Evolutionary conservation across 1,140 invertebrate genomes (phyloP).

Genomic region (Paraescarpia echinospica): DNA sequence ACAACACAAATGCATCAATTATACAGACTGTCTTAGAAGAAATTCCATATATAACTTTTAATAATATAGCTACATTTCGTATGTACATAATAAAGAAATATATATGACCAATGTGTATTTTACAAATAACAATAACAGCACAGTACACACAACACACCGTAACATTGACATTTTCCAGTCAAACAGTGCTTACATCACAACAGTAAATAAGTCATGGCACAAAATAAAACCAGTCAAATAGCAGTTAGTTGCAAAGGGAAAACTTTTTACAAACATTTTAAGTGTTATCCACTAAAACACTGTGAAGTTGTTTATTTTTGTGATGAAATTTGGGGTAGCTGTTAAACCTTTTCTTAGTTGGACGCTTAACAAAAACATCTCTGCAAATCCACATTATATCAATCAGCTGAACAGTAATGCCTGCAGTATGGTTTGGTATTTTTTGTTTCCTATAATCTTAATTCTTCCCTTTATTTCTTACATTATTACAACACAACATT

Average conservation of each 20-base stretch:
- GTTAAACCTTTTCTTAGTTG: too few species aligned
- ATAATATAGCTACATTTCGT: background rate
- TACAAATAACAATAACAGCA: background rate
- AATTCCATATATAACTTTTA: constrained; percentile 7
- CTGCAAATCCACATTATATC: too few species aligned
- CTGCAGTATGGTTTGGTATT: too few species aligned
- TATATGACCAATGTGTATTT: background rate
- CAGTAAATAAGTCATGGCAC: background rate
- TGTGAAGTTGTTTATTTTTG: background rate
- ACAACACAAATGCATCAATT: background rate
- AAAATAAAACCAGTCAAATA: constrained; percentile 1
- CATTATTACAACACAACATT: too few species aligned
- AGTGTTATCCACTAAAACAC: background rate
- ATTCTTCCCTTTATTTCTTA: too few species aligned
- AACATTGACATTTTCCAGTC: background rate
- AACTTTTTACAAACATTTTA: background rate
- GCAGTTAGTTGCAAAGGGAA: background rate
- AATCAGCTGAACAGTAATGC: too few species aligned
- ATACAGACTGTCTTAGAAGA: background rate
- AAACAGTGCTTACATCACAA: background rate
- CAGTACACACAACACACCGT: background rate
- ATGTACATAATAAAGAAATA: background rate
- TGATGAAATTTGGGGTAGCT: too few species aligned
- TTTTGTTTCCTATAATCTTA: too few species aligned
- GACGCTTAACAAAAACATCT: too few species aligned